Evolutionary conservation across 2,888 invertebrate genomes (phyloP), one percentile per base, ranked within the genome.

Genomic region (Aphodius sticticus): DNA sequence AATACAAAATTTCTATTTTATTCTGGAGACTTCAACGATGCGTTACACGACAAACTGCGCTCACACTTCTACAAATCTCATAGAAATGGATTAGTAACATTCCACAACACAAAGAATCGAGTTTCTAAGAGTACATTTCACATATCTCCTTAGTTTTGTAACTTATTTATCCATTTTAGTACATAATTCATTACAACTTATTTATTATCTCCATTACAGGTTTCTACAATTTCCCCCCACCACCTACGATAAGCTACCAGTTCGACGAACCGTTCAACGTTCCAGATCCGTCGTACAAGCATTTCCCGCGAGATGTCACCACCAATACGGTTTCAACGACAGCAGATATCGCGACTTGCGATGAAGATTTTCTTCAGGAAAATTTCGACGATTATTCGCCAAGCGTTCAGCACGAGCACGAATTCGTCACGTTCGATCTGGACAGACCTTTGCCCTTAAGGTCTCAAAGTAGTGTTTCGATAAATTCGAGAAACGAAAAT

Each of bases 341-440:
- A 36, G 92, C 92, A 16, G 92, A 92, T 84, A 90, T 92, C 69
- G 89, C 88, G 82, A 36, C 74, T n/a, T 88, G 88, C 83, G 90
- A 89, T 82, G 74, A 74, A n/a, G 89, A 89, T 16, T 87, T 87
- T 79, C 82, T 86, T 37, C 85, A 84, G 37, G 91, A 84, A 16
- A 86, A 84, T 53, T 88, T 88, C 83, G 89, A 92, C 70, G 93
- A 93, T 82, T 90, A 89, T 83, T 92, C 93, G 77, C 92, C 93
- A 12, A 89, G 89, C 80, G 86, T 90, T 80, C 91, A 90, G 72
- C 91, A 92, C 76, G 92, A 93, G 82, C 93, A 93, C 83, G 94
- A 94, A 84, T 92, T 94, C 86, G 93, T 94, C 74, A 93, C 94
- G 12, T 94, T 94, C 86, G 93, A 94, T 84, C 90, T 93, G 78